Percentiles rank a stretch among this genome's conserved stretches.
Conservation (phyloP, 1,140 invertebrate species). For the Drosophila repletoides region DNA sequence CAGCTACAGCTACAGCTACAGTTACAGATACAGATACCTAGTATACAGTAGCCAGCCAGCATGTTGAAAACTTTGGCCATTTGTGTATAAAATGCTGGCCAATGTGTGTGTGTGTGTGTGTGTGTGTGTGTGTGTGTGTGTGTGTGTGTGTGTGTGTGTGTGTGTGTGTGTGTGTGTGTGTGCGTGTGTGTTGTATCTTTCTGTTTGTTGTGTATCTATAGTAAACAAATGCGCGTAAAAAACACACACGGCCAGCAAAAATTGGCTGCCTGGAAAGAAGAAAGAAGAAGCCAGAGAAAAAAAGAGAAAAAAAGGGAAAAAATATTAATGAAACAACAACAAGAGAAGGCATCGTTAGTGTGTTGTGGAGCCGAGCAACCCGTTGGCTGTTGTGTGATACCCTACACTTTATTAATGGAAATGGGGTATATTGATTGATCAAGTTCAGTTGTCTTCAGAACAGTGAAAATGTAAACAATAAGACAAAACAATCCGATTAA, state of each 20-base stretch:
- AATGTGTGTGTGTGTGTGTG: conserved; percentile 12
- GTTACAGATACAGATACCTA: not conserved
- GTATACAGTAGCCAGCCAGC: conserved; percentile 18
- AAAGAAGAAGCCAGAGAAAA: conserved; percentile 24
- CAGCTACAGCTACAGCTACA: not conserved
- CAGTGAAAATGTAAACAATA: not conserved
- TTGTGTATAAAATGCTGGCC: conserved; percentile 22
- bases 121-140: conserved; percentile 4
- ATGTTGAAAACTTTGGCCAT: conserved; percentile 38
- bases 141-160: conserved; percentile 7
- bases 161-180: conserved; percentile 13
- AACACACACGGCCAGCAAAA: conserved; percentile 48
- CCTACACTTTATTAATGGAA: not conserved
- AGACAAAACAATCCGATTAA: too few relatives aligned
- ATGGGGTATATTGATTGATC: not conserved
- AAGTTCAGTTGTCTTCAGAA: not conserved
- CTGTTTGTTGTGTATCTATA: conserved; percentile 67
- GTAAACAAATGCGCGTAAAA: conserved; percentile 76
- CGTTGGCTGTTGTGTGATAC: conserved; percentile 12
- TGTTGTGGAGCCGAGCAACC: conserved; percentile 20
- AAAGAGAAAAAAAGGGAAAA: conserved; percentile 19
- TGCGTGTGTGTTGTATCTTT: conserved; percentile 49
- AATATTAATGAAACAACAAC: conserved; percentile 43
- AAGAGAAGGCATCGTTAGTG: conserved; percentile 46
- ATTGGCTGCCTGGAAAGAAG: conserved; percentile 48